Conservation (phyloP, 2,888 invertebrate genomes). For the Agrilus cyanescens region DNA sequence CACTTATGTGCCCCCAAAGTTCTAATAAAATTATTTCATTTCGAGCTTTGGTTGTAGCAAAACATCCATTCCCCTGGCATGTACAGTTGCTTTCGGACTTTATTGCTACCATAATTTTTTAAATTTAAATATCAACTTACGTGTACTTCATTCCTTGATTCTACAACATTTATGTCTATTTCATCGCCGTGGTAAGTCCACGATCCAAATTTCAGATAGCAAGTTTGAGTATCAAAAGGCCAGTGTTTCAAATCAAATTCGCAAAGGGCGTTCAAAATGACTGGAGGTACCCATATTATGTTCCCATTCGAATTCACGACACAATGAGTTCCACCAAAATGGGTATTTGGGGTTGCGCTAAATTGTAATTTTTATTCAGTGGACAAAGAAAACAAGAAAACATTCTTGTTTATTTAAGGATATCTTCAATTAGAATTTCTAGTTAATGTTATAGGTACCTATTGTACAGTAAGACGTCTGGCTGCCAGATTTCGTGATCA, state of each 20-base stretch:
- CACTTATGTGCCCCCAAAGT: too few species aligned
- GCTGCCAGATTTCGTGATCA: slow-evolving; percentile 67
- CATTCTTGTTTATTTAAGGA: too few species aligned
- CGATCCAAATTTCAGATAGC: slow-evolving; percentile 58
- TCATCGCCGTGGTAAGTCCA: slow-evolving; percentile 55
- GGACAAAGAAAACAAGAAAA: not conserved
- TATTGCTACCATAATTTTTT: too few species aligned
- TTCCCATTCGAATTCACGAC: slow-evolving; percentile 39
- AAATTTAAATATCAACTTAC: too few species aligned
- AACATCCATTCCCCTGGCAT: too few species aligned
- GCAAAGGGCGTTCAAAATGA: slow-evolving; percentile 53
- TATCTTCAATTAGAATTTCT: too few species aligned
- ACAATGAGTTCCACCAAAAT: slow-evolving; percentile 46
- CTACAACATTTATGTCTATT: slow-evolving; percentile 34
- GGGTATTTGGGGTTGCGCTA: slow-evolving; percentile 47
- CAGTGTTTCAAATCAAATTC: slow-evolving; percentile 55
- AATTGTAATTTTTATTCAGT: slow-evolving; percentile 10
- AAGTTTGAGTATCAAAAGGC: slow-evolving; percentile 64
- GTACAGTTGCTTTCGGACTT: too few species aligned
- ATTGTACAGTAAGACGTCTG: slow-evolving; percentile 62
- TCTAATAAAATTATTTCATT: too few species aligned
- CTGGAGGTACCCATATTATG: slow-evolving; percentile 55
- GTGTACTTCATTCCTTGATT: slow-evolving; percentile 5
- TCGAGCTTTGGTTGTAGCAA: too few species aligned
- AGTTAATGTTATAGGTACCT: too few species aligned